Conservation (phyloP, 2,113 vertebrate species). For the Cricetomys ansorgei region DNA sequence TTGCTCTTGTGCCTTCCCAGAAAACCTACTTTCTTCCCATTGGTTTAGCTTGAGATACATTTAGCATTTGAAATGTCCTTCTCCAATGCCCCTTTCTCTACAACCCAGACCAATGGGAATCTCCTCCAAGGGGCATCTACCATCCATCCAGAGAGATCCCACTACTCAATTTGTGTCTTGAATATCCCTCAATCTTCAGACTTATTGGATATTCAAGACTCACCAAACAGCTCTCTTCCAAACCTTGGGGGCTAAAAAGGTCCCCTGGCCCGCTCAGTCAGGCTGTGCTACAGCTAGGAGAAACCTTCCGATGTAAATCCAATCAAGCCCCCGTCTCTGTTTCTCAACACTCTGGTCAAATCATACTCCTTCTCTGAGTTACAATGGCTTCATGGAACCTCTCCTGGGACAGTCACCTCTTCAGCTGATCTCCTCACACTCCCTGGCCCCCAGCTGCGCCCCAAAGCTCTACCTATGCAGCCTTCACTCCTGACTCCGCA, state of each 20-base stretch:
- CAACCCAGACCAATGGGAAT: background rate
- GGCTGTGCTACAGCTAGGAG: background rate
- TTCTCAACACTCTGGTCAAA: background rate
- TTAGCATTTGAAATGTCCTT: background rate
- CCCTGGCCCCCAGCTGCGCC: background rate
- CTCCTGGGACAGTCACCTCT: background rate
- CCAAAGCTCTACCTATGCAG: fast-evolving
- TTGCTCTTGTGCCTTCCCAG: background rate
- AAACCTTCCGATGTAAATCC: background rate
- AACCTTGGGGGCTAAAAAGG: background rate
- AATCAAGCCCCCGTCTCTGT: background rate
- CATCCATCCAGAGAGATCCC: background rate
- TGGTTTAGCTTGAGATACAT: background rate
- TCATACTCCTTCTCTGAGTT: fast-evolving
- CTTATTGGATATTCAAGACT: background rate
- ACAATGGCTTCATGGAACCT: too few relatives aligned
- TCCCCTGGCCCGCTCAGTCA: background rate
- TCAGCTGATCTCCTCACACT: background rate
- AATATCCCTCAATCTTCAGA: background rate
- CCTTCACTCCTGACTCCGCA: background rate
- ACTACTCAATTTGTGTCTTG: background rate
- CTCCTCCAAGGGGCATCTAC: background rate
- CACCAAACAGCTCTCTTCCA: background rate
- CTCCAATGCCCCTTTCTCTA: background rate
- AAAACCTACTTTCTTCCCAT: background rate